A percentile compares a stretch with the other conserved stretches of the same genome.
Evolutionary conservation across 2,888 invertebrate genomes (phyloP).

Genomic region (Therioaphis trifolii): DNA sequence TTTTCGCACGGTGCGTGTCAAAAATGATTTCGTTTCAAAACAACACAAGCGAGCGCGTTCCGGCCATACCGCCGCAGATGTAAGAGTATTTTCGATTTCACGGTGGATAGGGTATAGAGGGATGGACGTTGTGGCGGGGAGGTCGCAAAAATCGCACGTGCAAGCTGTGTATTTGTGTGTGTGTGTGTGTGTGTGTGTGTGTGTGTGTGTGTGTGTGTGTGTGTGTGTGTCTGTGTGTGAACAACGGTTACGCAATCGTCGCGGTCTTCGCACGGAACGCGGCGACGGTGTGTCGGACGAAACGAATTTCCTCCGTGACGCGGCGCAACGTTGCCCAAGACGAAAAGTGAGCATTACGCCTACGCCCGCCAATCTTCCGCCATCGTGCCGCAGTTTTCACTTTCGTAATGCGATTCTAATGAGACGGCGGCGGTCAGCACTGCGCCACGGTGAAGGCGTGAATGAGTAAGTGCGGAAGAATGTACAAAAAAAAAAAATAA

Average conservation of each 20-base stretch:
- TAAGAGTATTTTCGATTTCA: background rate
- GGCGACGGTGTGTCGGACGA: constrained; percentile 29
- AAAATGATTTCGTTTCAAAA: too few relatives aligned
- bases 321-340: constrained; percentile 27
- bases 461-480: background rate
- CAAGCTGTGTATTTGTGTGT: background rate
- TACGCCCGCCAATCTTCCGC: constrained; percentile 28
- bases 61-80: background rate
- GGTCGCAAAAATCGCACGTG: background rate
- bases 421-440: background rate
- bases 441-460: background rate
- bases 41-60: too few relatives aligned
- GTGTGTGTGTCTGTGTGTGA: background rate
- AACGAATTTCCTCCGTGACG: constrained; percentile 57
- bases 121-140: too few relatives aligned
- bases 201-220: background rate
- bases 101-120: too few relatives aligned
- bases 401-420: constrained; percentile 58
- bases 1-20: too few relatives aligned
- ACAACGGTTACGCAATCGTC: too few relatives aligned
- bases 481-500: background rate
- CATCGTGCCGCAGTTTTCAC: constrained; percentile 41
- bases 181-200: background rate
- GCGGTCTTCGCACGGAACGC: background rate
- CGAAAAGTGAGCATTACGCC: constrained; percentile 2